Conservation (phyloP, 1,140 invertebrate species). For the Hyphantria cunea region DNA sequence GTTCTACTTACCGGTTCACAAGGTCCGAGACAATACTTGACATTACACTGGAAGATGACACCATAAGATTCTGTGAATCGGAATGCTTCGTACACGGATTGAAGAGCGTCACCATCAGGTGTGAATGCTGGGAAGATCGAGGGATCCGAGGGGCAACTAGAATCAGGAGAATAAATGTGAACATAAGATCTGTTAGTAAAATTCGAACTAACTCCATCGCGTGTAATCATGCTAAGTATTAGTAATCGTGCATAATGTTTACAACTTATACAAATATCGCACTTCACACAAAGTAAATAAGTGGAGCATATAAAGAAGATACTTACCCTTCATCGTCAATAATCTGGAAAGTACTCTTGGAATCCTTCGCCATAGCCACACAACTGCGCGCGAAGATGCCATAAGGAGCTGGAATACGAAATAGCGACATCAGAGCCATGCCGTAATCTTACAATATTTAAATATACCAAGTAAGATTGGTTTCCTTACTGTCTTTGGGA, state of each 20-base stretch:
- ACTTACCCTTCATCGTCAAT: slow-evolving; percentile 95
- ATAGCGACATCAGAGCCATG: too few relatives aligned
- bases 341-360: slow-evolving; percentile 97
- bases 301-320: neutral
- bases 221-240: too few relatives aligned
- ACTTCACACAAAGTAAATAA: too few relatives aligned
- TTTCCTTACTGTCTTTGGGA: slow-evolving; percentile 94
- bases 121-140: slow-evolving; percentile 96
- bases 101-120: slow-evolving; percentile 93
- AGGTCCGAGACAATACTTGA: slow-evolving; percentile 97
- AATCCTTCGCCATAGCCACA: slow-evolving; percentile 98
- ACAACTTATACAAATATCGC: too few relatives aligned
- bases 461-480: too few relatives aligned
- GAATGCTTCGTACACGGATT: slow-evolving; percentile 96
- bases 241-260: too few relatives aligned
- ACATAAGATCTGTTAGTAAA: neutral
- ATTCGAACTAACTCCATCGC: too few relatives aligned
- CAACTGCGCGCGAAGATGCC: slow-evolving; percentile 97
- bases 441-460: too few relatives aligned
- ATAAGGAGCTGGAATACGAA: slow-evolving; percentile 90
- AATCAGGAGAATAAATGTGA: slow-evolving; percentile 6
- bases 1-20: slow-evolving; percentile 91
- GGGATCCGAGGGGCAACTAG: slow-evolving; percentile 94
- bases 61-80: slow-evolving; percentile 97
- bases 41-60: slow-evolving; percentile 98